A percentile compares a stretch with the other conserved stretches of the same genome.
Conservation (phyloP, 2,797 vertebrate genomes). For the Pseudochaenichthys georgianus region DNA sequence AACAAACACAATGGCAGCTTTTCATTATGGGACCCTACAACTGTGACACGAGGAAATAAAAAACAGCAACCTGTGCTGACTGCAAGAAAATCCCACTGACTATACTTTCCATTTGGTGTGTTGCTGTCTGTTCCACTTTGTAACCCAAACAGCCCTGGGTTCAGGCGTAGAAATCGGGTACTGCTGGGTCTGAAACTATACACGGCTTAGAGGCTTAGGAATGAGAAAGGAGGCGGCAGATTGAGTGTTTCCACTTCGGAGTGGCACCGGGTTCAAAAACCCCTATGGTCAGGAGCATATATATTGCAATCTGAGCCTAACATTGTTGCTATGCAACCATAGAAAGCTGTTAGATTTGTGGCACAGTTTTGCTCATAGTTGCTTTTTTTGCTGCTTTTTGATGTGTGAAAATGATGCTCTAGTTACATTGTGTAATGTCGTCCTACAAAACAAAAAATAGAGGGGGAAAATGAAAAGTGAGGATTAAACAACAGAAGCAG, state of each 20-base stretch:
- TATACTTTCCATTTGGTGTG: conserved; percentile 46
- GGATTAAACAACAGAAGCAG: conserved; percentile 40
- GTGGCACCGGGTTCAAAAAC: conserved; percentile 40
- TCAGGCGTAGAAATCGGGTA: conserved; percentile 30
- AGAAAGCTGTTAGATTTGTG: conserved; percentile 53
- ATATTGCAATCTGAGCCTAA: conserved; percentile 50
- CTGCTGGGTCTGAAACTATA: conserved; percentile 49
- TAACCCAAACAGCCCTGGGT: conserved; percentile 53
- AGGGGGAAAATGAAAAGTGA: conserved; percentile 31
- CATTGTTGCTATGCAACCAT: conserved; percentile 72
- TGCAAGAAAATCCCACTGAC: conserved; percentile 41
- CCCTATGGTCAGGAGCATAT: conserved; percentile 52
- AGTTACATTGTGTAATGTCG: conserved; percentile 40
- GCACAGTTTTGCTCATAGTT: conserved; percentile 45
- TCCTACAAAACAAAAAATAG: conserved; percentile 36
- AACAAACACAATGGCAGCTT: conserved; percentile 73
- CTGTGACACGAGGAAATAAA: conserved; percentile 56
- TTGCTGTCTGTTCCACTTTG: conserved; percentile 52
- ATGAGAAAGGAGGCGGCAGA: conserved; percentile 45
- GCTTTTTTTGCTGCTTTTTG: conserved; percentile 19
- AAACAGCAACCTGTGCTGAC: conserved; percentile 25
- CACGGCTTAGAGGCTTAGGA: conserved; percentile 46
- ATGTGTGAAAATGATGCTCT: conserved; percentile 49
- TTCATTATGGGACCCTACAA: conserved; percentile 68
- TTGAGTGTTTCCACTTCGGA: conserved; percentile 49